Percentiles rank a stretch among this genome's conserved stretches.
These are phyloP conservation scores for Pegea sp. DNA, from an alignment of 23 tunicate genomes.

Conservation along the genomic window DNA sequence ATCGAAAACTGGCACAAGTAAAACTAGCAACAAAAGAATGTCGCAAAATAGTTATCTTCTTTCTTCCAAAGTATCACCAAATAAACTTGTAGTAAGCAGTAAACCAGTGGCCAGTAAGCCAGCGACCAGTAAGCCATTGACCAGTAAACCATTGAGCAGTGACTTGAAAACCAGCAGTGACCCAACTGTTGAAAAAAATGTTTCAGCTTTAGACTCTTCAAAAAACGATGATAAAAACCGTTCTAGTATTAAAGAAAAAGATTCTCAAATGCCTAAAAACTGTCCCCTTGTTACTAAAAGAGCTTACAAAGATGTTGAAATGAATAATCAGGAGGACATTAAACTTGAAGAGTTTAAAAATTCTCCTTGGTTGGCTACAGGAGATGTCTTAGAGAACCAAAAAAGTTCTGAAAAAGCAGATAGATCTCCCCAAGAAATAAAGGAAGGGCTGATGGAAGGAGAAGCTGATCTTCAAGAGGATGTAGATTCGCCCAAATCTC, in stretches of 20 bases:
- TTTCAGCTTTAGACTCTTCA: no score
- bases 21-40: no score
- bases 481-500: not conserved
- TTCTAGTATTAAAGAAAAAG: no score
- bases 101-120: not conserved
- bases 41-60: no score
- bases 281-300: no score
- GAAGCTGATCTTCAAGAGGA: not conserved
- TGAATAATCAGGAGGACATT: conserved; percentile 1
- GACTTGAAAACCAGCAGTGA: no score
- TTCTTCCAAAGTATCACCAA: no score
- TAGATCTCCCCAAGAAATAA: not conserved
- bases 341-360: not conserved
- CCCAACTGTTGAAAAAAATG: no score
- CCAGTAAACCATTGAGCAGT: not conserved
- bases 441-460: not conserved
- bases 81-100: no score
- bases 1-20: no score
- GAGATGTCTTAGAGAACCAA: conserved; percentile 1
- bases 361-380: conserved; percentile 9
- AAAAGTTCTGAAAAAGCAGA: not conserved
- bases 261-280: no score
- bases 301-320: not conserved
- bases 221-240: no score
- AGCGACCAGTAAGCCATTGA: not conserved